phyloP scores from a whole-genome alignment of 2,113 vertebrate species.

The Myrmecophaga tridactyla region DNA sequence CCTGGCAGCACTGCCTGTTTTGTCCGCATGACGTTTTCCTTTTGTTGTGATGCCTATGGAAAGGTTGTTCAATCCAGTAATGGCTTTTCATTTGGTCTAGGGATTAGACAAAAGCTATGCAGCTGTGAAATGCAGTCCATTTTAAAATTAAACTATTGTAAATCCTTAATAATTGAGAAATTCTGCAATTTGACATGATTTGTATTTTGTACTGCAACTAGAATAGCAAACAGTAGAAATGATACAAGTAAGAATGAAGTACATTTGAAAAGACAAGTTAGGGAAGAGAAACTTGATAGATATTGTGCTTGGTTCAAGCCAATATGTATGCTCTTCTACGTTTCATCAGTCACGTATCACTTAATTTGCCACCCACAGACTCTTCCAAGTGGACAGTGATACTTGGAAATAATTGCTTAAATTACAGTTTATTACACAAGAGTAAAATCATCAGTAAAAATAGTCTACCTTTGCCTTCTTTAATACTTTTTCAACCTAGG shows the following conservation, averaged over 20 bases:
- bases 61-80: constrained; percentile 57
- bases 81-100: constrained; percentile 61
- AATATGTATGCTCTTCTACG: neutral
- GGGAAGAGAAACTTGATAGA: constrained; percentile 41
- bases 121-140: constrained; percentile 71
- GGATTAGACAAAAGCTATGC: constrained; percentile 75
- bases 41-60: constrained; percentile 30
- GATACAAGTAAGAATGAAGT: constrained; percentile 24
- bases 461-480: neutral
- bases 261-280: neutral
- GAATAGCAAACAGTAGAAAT: constrained; percentile 68
- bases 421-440: constrained; percentile 22
- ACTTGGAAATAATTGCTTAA: constrained; percentile 33
- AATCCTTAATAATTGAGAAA: constrained; percentile 76
- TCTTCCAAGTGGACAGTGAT: neutral
- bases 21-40: constrained; percentile 11
- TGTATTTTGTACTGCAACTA: constrained; percentile 54
- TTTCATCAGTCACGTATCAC: neutral
- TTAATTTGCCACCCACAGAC: neutral
- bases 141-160: constrained; percentile 79
- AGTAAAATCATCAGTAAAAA: neutral
- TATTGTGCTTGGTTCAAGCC: neutral
- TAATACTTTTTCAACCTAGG: constrained; percentile 20
- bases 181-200: constrained; percentile 71
- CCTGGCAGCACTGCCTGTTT: constrained; percentile 47